phyloP scores from a whole-genome alignment of 2,888 invertebrate genomes.

The Malthinus seriepunctatus region DNA sequence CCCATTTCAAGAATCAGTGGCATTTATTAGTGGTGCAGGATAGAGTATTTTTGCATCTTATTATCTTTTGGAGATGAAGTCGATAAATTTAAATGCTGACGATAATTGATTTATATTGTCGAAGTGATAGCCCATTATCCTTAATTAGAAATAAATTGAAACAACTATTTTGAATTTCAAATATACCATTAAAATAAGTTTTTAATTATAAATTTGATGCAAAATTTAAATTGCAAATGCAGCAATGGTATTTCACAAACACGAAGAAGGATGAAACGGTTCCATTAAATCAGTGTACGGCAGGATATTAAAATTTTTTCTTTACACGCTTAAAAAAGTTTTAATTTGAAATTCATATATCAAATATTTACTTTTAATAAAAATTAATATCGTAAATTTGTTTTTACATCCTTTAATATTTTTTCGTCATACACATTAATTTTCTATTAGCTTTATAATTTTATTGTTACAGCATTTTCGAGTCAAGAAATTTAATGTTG shows the following conservation, averaged over 20 bases:
- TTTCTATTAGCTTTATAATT: neutral
- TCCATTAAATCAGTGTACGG: slow-evolving; percentile 18
- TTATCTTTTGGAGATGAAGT: too few species aligned
- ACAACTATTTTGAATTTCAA: slow-evolving; percentile 27
- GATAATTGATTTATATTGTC: slow-evolving; percentile 9
- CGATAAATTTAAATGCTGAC: too few species aligned
- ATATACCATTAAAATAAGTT: slow-evolving; percentile 25
- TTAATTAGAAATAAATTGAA: slow-evolving; percentile 29
- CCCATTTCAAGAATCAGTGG: too few species aligned
- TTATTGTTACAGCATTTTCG: too few species aligned
- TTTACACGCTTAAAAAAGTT: slow-evolving; percentile 21
- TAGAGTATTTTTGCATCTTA: too few species aligned
- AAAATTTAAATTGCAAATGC: slow-evolving; percentile 26
- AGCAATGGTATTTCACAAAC: slow-evolving; percentile 21
- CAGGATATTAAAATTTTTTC: slow-evolving; percentile 28
- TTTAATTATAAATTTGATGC: slow-evolving; percentile 28
- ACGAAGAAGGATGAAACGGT: slow-evolving; percentile 19
- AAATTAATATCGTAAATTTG: slow-evolving; percentile 26
- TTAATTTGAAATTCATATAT: slow-evolving; percentile 28
- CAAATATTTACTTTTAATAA: slow-evolving; percentile 24
- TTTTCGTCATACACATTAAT: neutral
- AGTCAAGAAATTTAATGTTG: too few species aligned
- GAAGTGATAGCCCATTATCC: slow-evolving; percentile 12
- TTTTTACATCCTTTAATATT: slow-evolving; percentile 13
- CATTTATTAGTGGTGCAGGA: too few species aligned